Percentiles rank a stretch among this genome's conserved stretches.
These are phyloP conservation scores for Dryadula phaetusa DNA, from an alignment of 2,888 invertebrate species.

Conservation along the genomic window DNA sequence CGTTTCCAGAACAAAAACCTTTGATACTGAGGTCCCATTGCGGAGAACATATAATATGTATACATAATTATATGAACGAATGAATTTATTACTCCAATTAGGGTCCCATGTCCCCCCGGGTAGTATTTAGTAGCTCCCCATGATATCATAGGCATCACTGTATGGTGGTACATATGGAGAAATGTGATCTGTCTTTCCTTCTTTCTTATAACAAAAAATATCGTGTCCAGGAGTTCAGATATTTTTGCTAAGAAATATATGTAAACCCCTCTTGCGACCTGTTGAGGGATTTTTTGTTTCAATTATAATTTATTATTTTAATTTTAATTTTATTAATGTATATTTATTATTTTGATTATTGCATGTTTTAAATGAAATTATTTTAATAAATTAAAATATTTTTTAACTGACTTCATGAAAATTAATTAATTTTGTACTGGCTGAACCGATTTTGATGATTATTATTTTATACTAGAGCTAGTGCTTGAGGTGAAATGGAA, in stretches of 20 bases:
- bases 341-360: no score
- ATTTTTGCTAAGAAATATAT: slow-evolving; percentile 95
- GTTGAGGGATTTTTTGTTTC: no score
- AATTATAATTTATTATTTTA: no score
- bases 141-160: slow-evolving; percentile 96
- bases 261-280: slow-evolving; percentile 90
- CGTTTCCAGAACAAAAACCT: slow-evolving; percentile 97
- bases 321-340: no score
- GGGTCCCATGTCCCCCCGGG: slow-evolving; percentile 95
- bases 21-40: slow-evolving; percentile 93
- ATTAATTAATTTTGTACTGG: no score
- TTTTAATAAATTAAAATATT: no score
- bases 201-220: slow-evolving; percentile 96
- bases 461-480: no score
- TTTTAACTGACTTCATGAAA: no score
- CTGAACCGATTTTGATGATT: no score
- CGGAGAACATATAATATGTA: slow-evolving; percentile 94
- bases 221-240: slow-evolving; percentile 94
- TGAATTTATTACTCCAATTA: slow-evolving; percentile 95
- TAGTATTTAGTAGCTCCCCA: slow-evolving; percentile 97
- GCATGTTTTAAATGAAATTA: no score
- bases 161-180: slow-evolving; percentile 96
- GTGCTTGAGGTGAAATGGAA: no score
- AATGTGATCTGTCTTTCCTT: slow-evolving; percentile 95
- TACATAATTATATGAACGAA: slow-evolving; percentile 98